Evolutionary conservation across 2,113 vertebrate species (phyloP).

Genomic region (Benitochromis conjunctus): DNA sequence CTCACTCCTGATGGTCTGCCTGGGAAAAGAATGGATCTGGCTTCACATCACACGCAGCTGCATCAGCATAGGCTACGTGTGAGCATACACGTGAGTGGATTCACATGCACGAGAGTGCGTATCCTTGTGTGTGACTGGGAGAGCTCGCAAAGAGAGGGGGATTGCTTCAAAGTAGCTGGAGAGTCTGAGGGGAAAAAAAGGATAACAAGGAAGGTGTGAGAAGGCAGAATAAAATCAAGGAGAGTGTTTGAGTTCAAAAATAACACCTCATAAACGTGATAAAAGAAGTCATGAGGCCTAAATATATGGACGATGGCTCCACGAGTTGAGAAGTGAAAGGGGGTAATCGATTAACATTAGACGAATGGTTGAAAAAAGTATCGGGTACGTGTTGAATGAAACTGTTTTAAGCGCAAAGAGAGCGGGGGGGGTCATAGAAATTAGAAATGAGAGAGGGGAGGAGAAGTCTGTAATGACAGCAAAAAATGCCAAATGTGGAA

Average conservation of each 20-base stretch:
- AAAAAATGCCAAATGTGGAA: slow-evolving; percentile 37
- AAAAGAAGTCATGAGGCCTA: neutral
- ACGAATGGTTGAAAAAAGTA: neutral
- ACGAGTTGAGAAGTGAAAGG: neutral
- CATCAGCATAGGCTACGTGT: slow-evolving; percentile 16
- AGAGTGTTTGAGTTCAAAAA: neutral
- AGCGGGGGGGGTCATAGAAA: slow-evolving; percentile 18
- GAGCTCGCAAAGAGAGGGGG: neutral
- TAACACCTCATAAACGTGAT: neutral
- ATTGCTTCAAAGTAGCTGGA: slow-evolving; percentile 19
- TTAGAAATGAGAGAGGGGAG: neutral
- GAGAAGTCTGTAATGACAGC: slow-evolving; percentile 51
- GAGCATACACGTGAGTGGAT: slow-evolving; percentile 21
- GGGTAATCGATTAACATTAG: neutral
- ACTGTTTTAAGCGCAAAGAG: slow-evolving; percentile 22
- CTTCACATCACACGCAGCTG: slow-evolving; percentile 31
- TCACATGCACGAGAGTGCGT: neutral
- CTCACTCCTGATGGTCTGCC: slow-evolving; percentile 24
- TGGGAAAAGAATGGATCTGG: slow-evolving; percentile 44
- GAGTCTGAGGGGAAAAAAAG: neutral
- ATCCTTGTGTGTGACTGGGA: slow-evolving; percentile 16
- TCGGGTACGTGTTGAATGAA: neutral
- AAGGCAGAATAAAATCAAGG: neutral
- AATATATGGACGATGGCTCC: neutral
- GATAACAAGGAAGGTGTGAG: slow-evolving; percentile 6